Conservation (phyloP, 2,888 invertebrate genomes). For the Erebia ligea region DNA sequence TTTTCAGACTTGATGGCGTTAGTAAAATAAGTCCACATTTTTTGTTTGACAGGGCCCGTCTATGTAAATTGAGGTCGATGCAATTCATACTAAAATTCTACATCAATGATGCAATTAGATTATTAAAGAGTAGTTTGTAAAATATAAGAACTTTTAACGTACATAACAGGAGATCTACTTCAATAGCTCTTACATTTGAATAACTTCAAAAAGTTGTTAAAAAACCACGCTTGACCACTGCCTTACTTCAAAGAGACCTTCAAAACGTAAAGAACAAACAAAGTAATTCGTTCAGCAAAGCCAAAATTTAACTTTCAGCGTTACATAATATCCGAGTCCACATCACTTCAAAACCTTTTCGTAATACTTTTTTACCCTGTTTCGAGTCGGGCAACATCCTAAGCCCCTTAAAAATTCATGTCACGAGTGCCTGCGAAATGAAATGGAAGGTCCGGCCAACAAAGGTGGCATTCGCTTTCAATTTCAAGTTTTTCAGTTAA, state of each 20-base stretch:
- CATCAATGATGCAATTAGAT: too few species aligned
- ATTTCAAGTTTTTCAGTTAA: slow-evolving; percentile 14
- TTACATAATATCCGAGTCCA: slow-evolving; percentile 1
- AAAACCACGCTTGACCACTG: too few species aligned
- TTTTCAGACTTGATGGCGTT: too few species aligned
- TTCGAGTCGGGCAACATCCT: slow-evolving; percentile 14
- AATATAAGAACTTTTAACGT: too few species aligned
- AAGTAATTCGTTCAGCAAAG: not conserved
- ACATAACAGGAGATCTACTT: too few species aligned
- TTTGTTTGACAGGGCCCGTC: too few species aligned
- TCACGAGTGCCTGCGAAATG: slow-evolving; percentile 20
- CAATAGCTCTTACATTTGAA: too few species aligned
- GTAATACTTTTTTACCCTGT: slow-evolving; percentile 18
- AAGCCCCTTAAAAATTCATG: slow-evolving; percentile 19
- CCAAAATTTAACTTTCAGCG: not conserved
- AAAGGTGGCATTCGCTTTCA: slow-evolving; percentile 21
- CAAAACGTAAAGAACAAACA: not conserved
- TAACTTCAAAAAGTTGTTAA: too few species aligned
- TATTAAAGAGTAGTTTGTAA: too few species aligned
- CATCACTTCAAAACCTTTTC: slow-evolving; percentile 2
- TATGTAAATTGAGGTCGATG: too few species aligned
- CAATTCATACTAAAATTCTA: too few species aligned
- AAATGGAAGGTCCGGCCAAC: slow-evolving; percentile 22
- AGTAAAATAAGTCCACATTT: too few species aligned
- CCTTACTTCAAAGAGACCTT: not conserved